Conservation (phyloP, 2,113 vertebrate genomes). For the Corythoichthys haematopterus region DNA sequence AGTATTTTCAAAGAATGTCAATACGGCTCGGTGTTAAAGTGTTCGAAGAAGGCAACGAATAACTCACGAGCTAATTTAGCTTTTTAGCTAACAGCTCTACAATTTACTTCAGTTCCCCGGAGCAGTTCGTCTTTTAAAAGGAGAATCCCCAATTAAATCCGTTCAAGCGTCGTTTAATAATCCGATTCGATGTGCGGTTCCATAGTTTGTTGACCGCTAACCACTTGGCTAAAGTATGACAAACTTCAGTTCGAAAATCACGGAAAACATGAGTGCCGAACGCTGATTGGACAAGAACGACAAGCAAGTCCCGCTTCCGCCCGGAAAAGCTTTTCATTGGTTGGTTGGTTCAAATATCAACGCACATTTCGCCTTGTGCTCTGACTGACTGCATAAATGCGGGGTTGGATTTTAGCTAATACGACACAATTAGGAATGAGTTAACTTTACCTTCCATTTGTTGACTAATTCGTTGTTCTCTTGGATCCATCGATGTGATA, state of each 20-base stretch:
- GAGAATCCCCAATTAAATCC: slow-evolving; percentile 16
- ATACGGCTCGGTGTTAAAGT: too few relatives aligned
- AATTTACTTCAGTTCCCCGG: slow-evolving; percentile 5
- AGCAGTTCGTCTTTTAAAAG: neutral
- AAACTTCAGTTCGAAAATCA: slow-evolving; percentile 70
- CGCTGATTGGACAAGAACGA: slow-evolving; percentile 58
- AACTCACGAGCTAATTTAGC: slow-evolving; percentile 30
- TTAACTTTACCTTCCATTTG: slow-evolving; percentile 60
- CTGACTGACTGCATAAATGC: neutral
- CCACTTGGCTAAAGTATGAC: neutral
- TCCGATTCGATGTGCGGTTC: neutral
- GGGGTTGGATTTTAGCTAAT: neutral
- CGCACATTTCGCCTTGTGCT: neutral
- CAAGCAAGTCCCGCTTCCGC: slow-evolving; percentile 6
- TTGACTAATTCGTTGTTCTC: slow-evolving; percentile 66
- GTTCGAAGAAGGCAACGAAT: neutral
- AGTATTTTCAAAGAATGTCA: neutral
- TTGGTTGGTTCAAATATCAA: slow-evolving; percentile 63
- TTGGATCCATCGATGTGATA: slow-evolving; percentile 55
- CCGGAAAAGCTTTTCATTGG: slow-evolving; percentile 56
- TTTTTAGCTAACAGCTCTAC: slow-evolving; percentile 24
- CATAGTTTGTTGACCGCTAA: slow-evolving; percentile 34
- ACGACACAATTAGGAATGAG: neutral
- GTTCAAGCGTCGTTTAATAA: neutral
- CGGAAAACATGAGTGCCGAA: slow-evolving; percentile 31